Evolutionary conservation across 2,113 vertebrate genomes (phyloP).

Genomic region (Muntiacus reevesi): DNA sequence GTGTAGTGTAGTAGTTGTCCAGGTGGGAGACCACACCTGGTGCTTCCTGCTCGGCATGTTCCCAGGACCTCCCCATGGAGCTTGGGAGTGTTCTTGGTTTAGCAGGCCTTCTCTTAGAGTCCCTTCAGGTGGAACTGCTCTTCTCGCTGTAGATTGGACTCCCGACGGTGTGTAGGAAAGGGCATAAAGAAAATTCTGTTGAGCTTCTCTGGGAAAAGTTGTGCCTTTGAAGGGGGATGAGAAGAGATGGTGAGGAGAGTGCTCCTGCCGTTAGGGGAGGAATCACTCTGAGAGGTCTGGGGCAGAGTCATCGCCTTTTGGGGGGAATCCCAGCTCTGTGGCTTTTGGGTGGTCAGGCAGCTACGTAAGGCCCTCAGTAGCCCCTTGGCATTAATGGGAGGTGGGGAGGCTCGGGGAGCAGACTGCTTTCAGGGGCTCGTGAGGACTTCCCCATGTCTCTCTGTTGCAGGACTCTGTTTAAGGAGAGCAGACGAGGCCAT

Average conservation of each 20-base stretch:
- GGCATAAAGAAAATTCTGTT: neutral
- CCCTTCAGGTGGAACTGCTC: neutral
- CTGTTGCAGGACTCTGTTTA: slow-evolving; percentile 86
- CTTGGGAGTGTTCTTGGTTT: neutral
- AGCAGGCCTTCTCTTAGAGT: neutral
- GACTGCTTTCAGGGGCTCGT: neutral
- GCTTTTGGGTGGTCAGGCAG: neutral
- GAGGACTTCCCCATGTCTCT: slow-evolving; percentile 59
- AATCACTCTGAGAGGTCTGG: neutral
- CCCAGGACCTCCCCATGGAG: neutral
- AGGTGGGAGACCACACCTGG: neutral
- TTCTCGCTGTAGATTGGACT: neutral
- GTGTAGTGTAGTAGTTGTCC: neutral
- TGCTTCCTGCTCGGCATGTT: neutral
- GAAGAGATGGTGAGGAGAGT: neutral
- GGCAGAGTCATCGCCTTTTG: neutral
- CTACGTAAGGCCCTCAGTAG: neutral
- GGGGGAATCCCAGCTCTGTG: neutral
- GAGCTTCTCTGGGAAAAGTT: neutral
- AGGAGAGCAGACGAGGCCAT: slow-evolving; percentile 87
- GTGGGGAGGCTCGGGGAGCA: neutral
- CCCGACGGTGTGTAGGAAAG: neutral
- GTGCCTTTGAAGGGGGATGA: neutral
- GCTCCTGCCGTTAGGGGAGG: neutral
- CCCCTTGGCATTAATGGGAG: neutral